Percentiles rank a stretch among this genome's conserved stretches.
Conservation (phyloP, 2,888 invertebrate genomes). For the Galerucella pusilla region DNA sequence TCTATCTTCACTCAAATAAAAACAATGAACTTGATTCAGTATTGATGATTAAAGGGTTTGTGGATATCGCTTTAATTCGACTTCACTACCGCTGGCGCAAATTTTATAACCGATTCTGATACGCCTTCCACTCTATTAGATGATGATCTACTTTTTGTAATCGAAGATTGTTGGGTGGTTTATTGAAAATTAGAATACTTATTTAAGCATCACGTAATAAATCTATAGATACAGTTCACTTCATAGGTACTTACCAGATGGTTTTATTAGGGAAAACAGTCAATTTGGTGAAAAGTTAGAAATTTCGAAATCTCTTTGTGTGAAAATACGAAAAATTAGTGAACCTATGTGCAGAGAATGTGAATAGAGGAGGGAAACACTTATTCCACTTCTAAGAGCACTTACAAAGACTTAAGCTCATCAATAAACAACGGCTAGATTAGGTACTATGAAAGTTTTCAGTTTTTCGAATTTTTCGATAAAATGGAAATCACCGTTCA, state of each 20-base stretch:
- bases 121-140: slow-evolving; percentile 27
- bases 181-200: slow-evolving; percentile 23
- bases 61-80: background rate
- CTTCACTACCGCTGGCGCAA: slow-evolving; percentile 27
- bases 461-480: no score
- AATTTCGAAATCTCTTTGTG: background rate
- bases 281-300: background rate
- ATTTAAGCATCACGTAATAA: slow-evolving; percentile 16
- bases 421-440: no score
- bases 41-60: background rate
- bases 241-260: background rate
- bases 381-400: no score
- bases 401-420: no score
- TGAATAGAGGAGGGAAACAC: no score
- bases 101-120: slow-evolving; percentile 4
- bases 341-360: no score
- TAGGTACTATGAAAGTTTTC: no score
- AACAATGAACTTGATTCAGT: background rate
- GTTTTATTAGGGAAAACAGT: background rate
- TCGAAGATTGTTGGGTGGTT: slow-evolving; percentile 24
- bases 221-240: background rate
- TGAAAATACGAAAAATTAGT: background rate
- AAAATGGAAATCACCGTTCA: no score
- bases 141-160: slow-evolving; percentile 31
- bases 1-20: no score